Conservation (phyloP, 2,888 invertebrate genomes). For the Peribatodes rhomboidaria region DNA sequence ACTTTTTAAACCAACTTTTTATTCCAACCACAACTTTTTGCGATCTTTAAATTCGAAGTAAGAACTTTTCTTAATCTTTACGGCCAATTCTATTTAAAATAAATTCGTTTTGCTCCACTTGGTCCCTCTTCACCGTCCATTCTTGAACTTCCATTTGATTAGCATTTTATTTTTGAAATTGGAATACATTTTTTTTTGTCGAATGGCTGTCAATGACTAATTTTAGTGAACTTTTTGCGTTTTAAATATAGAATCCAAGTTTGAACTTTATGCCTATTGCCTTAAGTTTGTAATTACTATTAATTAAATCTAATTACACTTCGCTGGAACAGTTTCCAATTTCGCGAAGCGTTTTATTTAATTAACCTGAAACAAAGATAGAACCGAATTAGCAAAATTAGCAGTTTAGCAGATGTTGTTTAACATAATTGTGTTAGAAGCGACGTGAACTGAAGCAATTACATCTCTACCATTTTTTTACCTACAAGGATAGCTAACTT, state of each 20-base stretch:
- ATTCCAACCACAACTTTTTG: neutral
- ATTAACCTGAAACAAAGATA: constrained; percentile 71
- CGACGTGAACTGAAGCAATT: constrained; percentile 11
- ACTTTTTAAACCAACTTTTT: constrained; percentile 14
- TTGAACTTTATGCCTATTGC: neutral
- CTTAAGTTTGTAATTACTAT: constrained; percentile 18
- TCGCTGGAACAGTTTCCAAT: constrained; percentile 54
- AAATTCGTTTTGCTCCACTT: constrained; percentile 46
- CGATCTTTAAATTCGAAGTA: neutral
- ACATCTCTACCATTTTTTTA: neutral
- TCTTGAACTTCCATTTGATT: constrained; percentile 69
- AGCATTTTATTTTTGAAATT: constrained; percentile 55
- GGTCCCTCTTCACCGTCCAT: constrained; percentile 45
- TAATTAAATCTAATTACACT: constrained; percentile 44
- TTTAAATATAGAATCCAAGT: neutral
- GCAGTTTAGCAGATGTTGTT: constrained; percentile 22
- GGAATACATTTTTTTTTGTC: constrained; percentile 54
- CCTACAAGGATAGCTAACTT: no score
- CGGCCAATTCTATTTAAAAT: constrained; percentile 41
- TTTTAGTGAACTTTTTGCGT: neutral
- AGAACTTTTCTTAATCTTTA: constrained; percentile 21
- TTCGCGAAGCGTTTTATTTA: constrained; percentile 55
- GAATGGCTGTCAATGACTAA: neutral
- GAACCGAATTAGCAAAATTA: constrained; percentile 28
- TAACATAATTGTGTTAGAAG: constrained; percentile 16